Conservation (phyloP, 2,113 vertebrate genomes). For the Petaurus breviceps region DNA sequence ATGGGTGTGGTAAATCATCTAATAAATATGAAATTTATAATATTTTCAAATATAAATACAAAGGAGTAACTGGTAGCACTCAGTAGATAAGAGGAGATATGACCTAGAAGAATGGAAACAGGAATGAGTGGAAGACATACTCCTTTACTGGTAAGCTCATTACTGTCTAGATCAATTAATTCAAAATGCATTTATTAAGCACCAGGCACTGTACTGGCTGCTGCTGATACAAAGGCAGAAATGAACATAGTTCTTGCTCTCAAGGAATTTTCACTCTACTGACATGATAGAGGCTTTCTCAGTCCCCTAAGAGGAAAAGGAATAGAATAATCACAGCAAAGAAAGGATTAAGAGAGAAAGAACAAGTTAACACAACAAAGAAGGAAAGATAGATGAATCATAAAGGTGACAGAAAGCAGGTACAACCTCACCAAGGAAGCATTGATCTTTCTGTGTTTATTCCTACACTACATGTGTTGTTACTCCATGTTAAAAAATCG, state of each 20-base stretch:
- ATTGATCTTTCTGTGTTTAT: neutral
- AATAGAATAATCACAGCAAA: neutral
- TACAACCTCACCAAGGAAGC: neutral
- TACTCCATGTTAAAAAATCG: neutral
- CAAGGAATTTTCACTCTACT: neutral
- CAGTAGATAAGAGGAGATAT: neutral
- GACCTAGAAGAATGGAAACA: neutral
- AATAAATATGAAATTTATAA: neutral
- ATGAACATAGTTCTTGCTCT: neutral
- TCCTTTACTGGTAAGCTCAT: neutral
- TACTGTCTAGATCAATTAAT: neutral
- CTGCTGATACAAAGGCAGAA: neutral
- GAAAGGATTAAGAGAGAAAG: neutral
- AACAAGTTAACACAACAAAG: neutral
- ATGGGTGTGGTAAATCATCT: neutral
- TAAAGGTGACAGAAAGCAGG: neutral
- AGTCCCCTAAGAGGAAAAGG: neutral
- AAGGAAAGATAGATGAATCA: neutral
- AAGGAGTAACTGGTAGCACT: neutral
- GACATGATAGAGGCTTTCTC: neutral
- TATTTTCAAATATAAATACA: neutral
- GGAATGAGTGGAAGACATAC: neutral
- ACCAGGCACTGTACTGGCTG: neutral
- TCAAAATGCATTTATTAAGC: neutral
- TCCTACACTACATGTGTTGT: neutral